phyloP scores from a whole-genome alignment of 2,113 vertebrate genomes.

The Cinclus cinclus region DNA sequence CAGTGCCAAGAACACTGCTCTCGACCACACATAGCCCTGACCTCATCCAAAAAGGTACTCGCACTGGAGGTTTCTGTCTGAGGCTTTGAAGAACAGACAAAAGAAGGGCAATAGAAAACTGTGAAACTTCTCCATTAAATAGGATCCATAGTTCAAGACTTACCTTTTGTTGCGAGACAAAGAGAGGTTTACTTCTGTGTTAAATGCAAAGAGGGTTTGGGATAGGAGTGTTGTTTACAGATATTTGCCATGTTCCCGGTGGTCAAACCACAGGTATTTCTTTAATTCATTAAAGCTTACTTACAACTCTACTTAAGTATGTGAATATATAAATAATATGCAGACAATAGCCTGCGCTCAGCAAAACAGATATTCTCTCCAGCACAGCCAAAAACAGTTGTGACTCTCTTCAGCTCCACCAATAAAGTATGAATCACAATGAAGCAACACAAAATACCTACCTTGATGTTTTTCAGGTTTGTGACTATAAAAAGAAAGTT shows the following conservation, averaged over 20 bases:
- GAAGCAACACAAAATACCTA: not conserved
- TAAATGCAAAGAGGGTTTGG: not conserved
- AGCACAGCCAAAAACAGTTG: not conserved
- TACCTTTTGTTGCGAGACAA: not conserved
- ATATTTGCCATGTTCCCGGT: not conserved
- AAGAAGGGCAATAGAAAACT: not conserved
- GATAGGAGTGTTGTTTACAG: not conserved
- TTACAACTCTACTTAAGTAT: not conserved
- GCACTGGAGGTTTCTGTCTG: not conserved
- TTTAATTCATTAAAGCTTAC: not conserved
- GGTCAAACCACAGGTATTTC: slow-evolving; percentile 12
- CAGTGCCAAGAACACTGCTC: not conserved
- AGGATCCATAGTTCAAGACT: not conserved
- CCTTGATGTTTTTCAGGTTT: not conserved
- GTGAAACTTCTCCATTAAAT: not conserved
- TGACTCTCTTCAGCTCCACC: not conserved
- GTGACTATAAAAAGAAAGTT: not conserved
- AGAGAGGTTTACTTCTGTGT: not conserved
- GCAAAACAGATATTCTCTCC: not conserved
- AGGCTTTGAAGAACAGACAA: slow-evolving; percentile 2
- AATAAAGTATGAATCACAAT: not conserved
- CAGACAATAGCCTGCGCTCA: not conserved
- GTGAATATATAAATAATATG: not conserved
- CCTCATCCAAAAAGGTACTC: not conserved
- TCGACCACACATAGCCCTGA: fast-evolving